Percentiles rank a stretch among this genome's conserved stretches.
phyloP scores from a whole-genome alignment of 2,113 vertebrate species.

The Scomber scombrus region DNA sequence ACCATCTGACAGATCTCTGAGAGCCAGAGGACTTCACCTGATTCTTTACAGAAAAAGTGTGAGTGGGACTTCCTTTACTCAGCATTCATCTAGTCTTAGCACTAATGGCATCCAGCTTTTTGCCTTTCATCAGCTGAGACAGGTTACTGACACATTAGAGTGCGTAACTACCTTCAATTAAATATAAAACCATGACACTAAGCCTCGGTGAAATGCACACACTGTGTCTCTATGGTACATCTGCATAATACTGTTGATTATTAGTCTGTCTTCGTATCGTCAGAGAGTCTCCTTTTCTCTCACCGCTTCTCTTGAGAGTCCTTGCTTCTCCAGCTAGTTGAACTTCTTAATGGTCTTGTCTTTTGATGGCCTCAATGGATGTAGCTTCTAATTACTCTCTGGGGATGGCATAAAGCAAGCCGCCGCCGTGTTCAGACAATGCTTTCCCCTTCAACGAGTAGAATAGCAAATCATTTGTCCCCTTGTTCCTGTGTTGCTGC shows the following conservation, averaged over 20 bases:
- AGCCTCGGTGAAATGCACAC: slow-evolving; percentile 1
- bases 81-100: slow-evolving; percentile 10
- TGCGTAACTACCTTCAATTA: neutral
- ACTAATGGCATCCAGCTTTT: slow-evolving; percentile 8
- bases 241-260: slow-evolving; percentile 16
- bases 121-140: slow-evolving; percentile 23
- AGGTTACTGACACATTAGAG: slow-evolving; percentile 1
- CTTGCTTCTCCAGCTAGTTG: slow-evolving; percentile 31
- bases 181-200: slow-evolving; percentile 14
- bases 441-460: slow-evolving; percentile 17
- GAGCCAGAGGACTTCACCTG: slow-evolving; percentile 47
- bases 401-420: slow-evolving; percentile 12
- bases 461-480: slow-evolving; percentile 31
- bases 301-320: slow-evolving; percentile 19
- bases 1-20: slow-evolving; percentile 47
- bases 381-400: slow-evolving; percentile 59
- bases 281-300: slow-evolving; percentile 24
- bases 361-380: slow-evolving; percentile 54
- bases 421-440: slow-evolving; percentile 26
- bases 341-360: slow-evolving; percentile 53
- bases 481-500: slow-evolving; percentile 22
- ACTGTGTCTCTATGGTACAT: neutral
- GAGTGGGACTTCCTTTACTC: slow-evolving; percentile 68
- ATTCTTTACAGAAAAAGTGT: slow-evolving; percentile 65
- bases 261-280: slow-evolving; percentile 18